A percentile compares a stretch with the other conserved stretches of the same genome.
These are phyloP conservation scores for Congeria kusceri DNA, from an alignment of 2,888 invertebrate genomes.

Conservation along the genomic window DNA sequence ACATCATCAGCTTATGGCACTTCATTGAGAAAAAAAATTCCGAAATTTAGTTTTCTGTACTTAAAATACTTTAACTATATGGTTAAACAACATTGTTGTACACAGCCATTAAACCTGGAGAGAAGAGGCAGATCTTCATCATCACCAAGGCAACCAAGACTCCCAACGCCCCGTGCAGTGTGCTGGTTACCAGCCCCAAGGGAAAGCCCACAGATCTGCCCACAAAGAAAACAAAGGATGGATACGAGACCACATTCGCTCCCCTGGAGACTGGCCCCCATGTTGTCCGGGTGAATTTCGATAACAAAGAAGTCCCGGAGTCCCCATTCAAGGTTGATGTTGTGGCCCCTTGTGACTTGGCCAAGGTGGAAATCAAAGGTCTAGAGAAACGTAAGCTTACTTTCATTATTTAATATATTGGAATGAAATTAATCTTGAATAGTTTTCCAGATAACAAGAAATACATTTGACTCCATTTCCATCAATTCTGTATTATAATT, in stretches of 20 bases:
- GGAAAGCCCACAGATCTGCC: slow-evolving; percentile 89
- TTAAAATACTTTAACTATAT: too few relatives aligned
- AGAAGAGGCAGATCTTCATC: slow-evolving; percentile 57
- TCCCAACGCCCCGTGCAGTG: slow-evolving; percentile 64
- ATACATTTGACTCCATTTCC: too few relatives aligned
- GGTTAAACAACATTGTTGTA: too few relatives aligned
- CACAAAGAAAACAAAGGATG: slow-evolving; percentile 92
- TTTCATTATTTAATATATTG: background rate
- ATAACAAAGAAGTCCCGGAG: slow-evolving; percentile 84
- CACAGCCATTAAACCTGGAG: slow-evolving; percentile 57
- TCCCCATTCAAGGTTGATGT: slow-evolving; percentile 85
- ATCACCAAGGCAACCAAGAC: slow-evolving; percentile 65
- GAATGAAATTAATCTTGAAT: too few relatives aligned
- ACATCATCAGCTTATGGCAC: too few relatives aligned
- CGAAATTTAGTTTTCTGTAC: too few relatives aligned
- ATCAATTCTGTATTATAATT: too few relatives aligned
- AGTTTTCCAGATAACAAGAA: too few relatives aligned
- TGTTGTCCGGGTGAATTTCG: slow-evolving; percentile 84
- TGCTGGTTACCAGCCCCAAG: slow-evolving; percentile 79
- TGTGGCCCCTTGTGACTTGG: slow-evolving; percentile 81
- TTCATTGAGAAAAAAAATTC: too few relatives aligned
- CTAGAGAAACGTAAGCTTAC: slow-evolving; percentile 93
- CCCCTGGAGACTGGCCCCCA: slow-evolving; percentile 84
- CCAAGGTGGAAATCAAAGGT: slow-evolving; percentile 89
- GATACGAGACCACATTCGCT: slow-evolving; percentile 85